Conservation (phyloP, 2,888 invertebrate species). For the Nyleta sp. region DNA sequence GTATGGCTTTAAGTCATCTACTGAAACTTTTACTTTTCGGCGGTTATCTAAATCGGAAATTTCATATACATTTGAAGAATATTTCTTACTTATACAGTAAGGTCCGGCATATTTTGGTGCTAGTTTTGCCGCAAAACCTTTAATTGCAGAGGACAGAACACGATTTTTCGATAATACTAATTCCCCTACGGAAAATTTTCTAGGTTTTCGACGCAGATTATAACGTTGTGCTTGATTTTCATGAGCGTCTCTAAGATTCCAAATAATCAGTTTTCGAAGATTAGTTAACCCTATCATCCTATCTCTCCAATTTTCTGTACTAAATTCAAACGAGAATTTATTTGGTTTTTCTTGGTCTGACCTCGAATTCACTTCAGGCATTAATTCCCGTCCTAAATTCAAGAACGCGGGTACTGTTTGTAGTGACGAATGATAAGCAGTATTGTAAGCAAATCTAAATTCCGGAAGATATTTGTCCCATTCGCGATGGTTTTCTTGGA, state of each 20-base stretch:
- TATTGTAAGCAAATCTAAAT: conserved; percentile 11
- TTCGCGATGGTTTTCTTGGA: neutral
- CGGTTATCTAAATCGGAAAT: neutral
- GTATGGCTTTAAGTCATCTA: too few relatives aligned
- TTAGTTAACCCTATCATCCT: neutral
- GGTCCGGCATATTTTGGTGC: neutral
- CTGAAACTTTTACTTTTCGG: neutral
- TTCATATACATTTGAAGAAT: conserved; percentile 8
- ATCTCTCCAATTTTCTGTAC: neutral
- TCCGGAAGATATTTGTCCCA: neutral
- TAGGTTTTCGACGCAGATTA: neutral
- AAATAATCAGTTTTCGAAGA: neutral
- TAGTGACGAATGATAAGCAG: neutral
- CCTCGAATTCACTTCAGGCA: neutral
- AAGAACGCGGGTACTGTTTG: conserved; percentile 6
- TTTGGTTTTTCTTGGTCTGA: neutral
- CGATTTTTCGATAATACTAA: conserved; percentile 12
- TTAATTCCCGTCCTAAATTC: conserved; percentile 13
- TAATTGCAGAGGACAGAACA: conserved; percentile 4
- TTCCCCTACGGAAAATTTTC: neutral
- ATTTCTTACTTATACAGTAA: neutral
- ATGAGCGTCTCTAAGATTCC: neutral
- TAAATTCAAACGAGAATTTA: too few relatives aligned
- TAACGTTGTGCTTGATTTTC: conserved; percentile 1
- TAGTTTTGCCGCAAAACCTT: conserved; percentile 7